These are phyloP conservation scores for Dromas ardeola DNA, from an alignment of 2,113 vertebrate genomes.

Conservation along the genomic window DNA sequence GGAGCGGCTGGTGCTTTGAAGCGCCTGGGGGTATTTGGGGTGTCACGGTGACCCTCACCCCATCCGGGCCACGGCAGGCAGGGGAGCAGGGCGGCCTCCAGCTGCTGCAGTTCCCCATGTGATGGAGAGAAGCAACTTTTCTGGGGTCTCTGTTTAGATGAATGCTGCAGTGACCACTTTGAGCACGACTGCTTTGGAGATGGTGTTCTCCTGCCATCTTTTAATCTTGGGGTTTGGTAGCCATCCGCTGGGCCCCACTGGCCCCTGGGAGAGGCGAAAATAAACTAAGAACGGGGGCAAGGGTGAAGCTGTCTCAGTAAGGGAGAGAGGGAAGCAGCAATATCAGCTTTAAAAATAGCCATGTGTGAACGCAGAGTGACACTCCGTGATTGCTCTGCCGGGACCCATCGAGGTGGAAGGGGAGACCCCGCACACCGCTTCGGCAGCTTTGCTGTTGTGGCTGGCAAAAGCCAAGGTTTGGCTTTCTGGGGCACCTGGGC, in stretches of 20 bases:
- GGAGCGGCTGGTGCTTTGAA: rapidly evolving
- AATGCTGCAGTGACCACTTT: neutral
- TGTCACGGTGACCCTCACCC: neutral
- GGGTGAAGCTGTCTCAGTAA: neutral
- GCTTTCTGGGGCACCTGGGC: rapidly evolving
- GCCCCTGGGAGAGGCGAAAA: neutral
- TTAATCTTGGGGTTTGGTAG: neutral
- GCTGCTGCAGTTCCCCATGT: rapidly evolving
- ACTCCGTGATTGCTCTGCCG: rapidly evolving
- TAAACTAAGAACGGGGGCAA: neutral
- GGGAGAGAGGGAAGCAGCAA: neutral
- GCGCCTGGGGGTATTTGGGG: neutral
- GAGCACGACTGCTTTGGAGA: neutral
- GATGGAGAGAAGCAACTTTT: neutral
- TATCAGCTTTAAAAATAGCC: neutral
- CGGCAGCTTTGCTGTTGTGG: rapidly evolving
- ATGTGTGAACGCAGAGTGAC: rapidly evolving
- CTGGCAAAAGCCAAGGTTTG: neutral
- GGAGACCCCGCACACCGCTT: rapidly evolving
- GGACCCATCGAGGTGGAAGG: neutral
- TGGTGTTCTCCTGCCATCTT: rapidly evolving
- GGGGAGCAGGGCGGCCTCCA: neutral
- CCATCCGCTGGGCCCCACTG: neutral
- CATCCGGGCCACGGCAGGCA: no score
- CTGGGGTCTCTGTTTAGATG: neutral